phyloP scores from a whole-genome alignment of 2,113 vertebrate species.

The Carassius carassius region DNA sequence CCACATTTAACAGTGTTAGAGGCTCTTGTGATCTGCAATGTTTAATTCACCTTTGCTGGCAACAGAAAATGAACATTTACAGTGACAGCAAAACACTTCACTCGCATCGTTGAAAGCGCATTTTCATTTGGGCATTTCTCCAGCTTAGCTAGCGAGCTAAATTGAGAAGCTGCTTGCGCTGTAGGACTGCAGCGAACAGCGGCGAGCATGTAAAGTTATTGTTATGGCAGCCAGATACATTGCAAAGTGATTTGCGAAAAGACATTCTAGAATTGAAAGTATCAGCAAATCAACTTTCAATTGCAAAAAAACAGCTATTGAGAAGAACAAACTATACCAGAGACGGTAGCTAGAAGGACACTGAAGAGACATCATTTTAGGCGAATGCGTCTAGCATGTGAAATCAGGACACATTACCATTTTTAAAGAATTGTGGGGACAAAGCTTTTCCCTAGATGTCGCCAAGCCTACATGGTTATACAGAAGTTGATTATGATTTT shows the following conservation, averaged over 20 bases:
- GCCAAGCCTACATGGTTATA: background rate
- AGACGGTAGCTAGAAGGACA: background rate
- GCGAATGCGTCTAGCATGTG: background rate
- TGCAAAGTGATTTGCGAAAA: background rate
- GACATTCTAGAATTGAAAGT: conserved; percentile 5
- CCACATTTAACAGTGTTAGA: background rate
- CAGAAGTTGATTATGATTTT: background rate
- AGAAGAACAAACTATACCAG: background rate
- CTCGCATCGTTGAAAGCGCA: background rate
- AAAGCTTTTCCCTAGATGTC: background rate
- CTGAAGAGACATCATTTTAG: background rate
- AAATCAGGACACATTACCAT: background rate
- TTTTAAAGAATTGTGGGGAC: background rate
- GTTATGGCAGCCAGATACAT: background rate
- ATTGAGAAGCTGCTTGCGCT: conserved; percentile 12
- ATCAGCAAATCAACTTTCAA: conserved; percentile 11
- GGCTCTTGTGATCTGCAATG: background rate
- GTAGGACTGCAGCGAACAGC: background rate
- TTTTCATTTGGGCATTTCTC: background rate
- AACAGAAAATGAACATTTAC: background rate
- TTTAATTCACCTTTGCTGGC: background rate
- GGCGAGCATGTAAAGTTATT: conserved; percentile 8
- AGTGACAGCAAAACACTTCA: conserved; percentile 12
- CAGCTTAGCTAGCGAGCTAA: conserved; percentile 1
- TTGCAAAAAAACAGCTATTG: background rate